Evolutionary conservation across 2,888 invertebrate species (phyloP).

Genomic region (Parapristionchus giblindavisi): DNA sequence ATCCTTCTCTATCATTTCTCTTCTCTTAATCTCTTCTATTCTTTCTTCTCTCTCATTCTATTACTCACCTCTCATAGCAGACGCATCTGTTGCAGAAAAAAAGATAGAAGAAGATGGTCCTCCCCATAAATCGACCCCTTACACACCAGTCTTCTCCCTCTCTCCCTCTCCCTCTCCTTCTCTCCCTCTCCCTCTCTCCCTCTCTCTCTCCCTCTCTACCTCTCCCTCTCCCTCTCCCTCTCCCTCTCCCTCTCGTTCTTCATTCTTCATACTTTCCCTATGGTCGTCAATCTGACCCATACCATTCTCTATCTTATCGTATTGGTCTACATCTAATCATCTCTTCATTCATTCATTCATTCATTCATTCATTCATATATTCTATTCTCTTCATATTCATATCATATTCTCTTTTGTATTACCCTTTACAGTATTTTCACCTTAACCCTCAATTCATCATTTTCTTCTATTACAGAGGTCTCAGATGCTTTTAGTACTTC

Average conservation of each 20-base stretch:
- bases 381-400: too few species aligned
- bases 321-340: not conserved
- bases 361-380: too few species aligned
- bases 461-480: constrained; percentile 6
- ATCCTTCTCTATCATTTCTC: constrained; percentile 1
- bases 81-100: too few species aligned
- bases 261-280: constrained; percentile 16
- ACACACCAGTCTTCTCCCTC: not conserved
- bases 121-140: constrained; percentile 5
- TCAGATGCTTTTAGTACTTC: constrained; percentile 5
- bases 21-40: not conserved
- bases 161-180: not conserved
- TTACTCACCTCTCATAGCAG: too few species aligned
- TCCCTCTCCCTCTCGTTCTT: constrained; percentile 5
- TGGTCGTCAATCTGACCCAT: constrained; percentile 21
- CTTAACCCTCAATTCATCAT: not conserved
- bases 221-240: constrained; percentile 23
- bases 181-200: not conserved
- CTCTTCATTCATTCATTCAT: not conserved
- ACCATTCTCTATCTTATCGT: not conserved
- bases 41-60: constrained; percentile 20
- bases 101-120: not conserved
- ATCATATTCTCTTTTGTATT: too few species aligned
- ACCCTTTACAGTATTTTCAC: not conserved
- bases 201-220: constrained; percentile 22